Conservation (phyloP, 1,140 invertebrate genomes). For the Euura saliciscinereae region DNA sequence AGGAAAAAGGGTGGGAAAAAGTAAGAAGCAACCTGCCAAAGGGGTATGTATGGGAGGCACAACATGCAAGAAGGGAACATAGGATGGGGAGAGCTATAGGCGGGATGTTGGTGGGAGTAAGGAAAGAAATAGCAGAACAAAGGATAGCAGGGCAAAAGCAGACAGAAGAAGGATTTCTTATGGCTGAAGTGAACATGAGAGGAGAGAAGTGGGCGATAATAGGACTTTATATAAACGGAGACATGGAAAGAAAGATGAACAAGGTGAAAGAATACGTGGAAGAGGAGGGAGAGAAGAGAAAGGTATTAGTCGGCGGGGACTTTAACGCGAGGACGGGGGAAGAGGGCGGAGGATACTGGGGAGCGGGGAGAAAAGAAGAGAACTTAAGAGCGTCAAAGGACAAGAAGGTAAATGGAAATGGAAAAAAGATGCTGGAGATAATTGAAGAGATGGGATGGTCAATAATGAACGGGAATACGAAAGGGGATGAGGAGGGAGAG, state of each 20-base stretch:
- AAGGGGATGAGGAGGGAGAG: constrained; percentile 30
- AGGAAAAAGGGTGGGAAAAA: too few relatives aligned
- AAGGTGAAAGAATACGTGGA: constrained; percentile 22
- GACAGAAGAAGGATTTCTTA: too few relatives aligned
- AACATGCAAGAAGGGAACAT: too few relatives aligned
- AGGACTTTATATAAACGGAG: background rate
- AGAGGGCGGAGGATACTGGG: background rate
- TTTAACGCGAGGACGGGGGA: constrained; percentile 31
- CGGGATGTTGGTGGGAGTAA: too few relatives aligned
- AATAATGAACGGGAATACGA: constrained; percentile 23
- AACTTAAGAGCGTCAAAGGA: constrained; percentile 1
- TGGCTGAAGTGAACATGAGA: too few relatives aligned
- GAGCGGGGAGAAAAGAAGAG: background rate
- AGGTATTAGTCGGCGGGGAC: constrained; percentile 43
- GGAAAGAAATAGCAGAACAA: too few relatives aligned
- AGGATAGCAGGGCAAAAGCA: too few relatives aligned
- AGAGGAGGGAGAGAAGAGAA: constrained; percentile 38
- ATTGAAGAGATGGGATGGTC: constrained; percentile 17
- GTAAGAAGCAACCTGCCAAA: too few relatives aligned
- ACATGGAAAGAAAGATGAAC: background rate
- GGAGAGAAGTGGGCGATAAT: background rate
- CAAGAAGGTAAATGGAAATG: constrained; percentile 9
- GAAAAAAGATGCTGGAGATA: constrained; percentile 8
- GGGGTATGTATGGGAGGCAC: too few relatives aligned
- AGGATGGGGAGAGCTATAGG: too few relatives aligned